A percentile compares a stretch with the other conserved stretches of the same genome.
These are phyloP conservation scores for Tenualosa thibaudeaui DNA, from an alignment of 2,797 vertebrate genomes.

Conservation along the genomic window DNA sequence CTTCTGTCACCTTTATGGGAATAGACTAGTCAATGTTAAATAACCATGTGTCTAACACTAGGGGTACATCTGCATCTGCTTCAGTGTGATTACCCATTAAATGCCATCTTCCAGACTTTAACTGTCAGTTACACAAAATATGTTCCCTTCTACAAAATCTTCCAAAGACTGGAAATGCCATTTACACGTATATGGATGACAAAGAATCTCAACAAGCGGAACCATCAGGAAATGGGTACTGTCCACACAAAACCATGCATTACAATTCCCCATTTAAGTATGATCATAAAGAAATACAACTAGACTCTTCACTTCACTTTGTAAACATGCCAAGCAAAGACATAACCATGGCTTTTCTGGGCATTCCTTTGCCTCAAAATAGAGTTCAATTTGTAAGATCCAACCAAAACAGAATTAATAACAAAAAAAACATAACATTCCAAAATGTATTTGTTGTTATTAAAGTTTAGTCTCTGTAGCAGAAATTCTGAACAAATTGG, in stretches of 20 bases:
- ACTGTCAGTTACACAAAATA: conserved; percentile 5
- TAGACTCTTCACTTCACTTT: background rate
- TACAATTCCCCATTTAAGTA: background rate
- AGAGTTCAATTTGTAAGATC: conserved; percentile 39
- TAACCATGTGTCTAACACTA: background rate
- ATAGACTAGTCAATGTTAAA: background rate
- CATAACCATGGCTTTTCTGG: conserved; percentile 59
- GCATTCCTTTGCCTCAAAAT: conserved; percentile 25
- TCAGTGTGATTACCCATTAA: background rate
- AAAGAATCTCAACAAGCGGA: background rate
- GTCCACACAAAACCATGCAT: background rate
- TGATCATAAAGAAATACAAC: background rate
- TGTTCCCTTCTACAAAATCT: background rate
- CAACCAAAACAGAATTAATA: conserved; percentile 17
- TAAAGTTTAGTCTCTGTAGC: conserved; percentile 39
- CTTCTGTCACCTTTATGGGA: background rate
- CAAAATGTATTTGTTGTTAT: conserved; percentile 32
- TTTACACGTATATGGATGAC: background rate
- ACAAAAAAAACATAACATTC: background rate
- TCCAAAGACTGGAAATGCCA: conserved; percentile 10
- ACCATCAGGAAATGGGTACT: background rate
- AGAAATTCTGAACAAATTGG: conserved; percentile 57
- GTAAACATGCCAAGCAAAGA: conserved; percentile 23
- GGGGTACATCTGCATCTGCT: background rate
- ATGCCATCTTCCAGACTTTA: conserved; percentile 9